These are phyloP conservation scores for Philaethria dido DNA, from an alignment of 2,888 invertebrate species.

Conservation along the genomic window DNA sequence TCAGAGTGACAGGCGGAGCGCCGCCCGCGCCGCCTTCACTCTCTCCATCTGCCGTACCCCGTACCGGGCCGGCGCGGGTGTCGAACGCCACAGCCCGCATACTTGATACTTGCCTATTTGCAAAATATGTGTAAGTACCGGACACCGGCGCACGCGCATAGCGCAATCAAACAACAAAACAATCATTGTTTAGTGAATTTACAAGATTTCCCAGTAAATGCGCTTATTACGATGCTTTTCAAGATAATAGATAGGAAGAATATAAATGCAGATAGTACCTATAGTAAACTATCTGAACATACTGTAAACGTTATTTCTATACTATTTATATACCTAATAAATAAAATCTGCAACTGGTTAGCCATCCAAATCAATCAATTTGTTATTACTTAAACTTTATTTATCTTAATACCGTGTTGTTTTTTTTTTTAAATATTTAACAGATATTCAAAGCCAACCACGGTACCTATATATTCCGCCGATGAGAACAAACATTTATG, in stretches of 20 bases:
- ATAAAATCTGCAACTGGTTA: neutral
- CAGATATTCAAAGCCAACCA: too few species aligned
- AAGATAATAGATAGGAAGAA: neutral
- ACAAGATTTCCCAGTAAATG: neutral
- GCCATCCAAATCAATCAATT: too few species aligned
- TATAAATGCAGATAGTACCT: neutral
- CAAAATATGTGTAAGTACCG: constrained; percentile 24
- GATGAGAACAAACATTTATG: too few species aligned
- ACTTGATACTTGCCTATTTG: constrained; percentile 31
- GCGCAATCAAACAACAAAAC: neutral
- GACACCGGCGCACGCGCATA: constrained; percentile 25
- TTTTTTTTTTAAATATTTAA: too few species aligned
- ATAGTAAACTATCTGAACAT: too few species aligned
- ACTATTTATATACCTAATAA: neutral
- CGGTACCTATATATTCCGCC: too few species aligned
- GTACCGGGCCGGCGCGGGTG: constrained; percentile 14
- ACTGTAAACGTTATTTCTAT: too few species aligned
- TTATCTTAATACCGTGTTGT: too few species aligned
- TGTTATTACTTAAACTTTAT: too few species aligned
- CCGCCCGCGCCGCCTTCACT: constrained; percentile 49
- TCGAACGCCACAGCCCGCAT: constrained; percentile 18
- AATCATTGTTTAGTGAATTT: constrained; percentile 5
- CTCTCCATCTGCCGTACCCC: constrained; percentile 32
- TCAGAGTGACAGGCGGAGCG: constrained; percentile 47
- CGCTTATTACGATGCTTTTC: neutral